Evolutionary conservation across 2,113 vertebrate species (phyloP).

Genomic region (Terrapene triunguis): DNA sequence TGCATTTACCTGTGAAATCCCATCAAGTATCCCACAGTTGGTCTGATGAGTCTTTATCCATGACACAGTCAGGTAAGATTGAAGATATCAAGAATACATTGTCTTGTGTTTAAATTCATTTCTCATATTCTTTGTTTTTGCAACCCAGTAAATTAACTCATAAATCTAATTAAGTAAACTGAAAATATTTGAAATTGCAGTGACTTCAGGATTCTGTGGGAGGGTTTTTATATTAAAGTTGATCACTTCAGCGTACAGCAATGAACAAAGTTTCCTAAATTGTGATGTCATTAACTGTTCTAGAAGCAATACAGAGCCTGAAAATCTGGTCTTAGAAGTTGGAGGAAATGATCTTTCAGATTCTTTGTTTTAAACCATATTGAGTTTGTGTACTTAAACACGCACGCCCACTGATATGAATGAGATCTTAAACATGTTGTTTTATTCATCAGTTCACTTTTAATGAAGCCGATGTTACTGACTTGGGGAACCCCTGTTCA

Average conservation of each 20-base stretch:
- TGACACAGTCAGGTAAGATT: conserved; percentile 89
- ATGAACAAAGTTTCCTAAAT: neutral
- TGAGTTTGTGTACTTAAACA: neutral
- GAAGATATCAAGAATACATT: neutral
- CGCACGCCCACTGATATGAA: neutral
- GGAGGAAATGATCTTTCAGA: neutral
- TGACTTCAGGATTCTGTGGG: neutral
- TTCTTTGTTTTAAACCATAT: neutral
- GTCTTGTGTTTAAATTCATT: conserved; percentile 2
- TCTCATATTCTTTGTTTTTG: conserved; percentile 2
- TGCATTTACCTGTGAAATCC: conserved; percentile 76
- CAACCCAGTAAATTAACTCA: neutral
- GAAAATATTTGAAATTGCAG: neutral
- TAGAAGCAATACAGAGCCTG: neutral
- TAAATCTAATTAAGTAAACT: neutral
- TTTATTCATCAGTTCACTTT: neutral
- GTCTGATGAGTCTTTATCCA: conserved; percentile 84
- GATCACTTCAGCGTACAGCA: neutral
- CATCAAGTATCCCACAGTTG: conserved; percentile 79
- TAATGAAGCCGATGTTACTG: neutral
- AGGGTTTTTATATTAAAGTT: neutral
- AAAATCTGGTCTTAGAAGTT: neutral
- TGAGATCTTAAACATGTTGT: neutral
- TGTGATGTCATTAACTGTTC: neutral
- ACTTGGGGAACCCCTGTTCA: neutral